These are phyloP conservation scores for Diplazon laetatorius DNA, from an alignment of 2,888 invertebrate genomes.

Conservation along the genomic window DNA sequence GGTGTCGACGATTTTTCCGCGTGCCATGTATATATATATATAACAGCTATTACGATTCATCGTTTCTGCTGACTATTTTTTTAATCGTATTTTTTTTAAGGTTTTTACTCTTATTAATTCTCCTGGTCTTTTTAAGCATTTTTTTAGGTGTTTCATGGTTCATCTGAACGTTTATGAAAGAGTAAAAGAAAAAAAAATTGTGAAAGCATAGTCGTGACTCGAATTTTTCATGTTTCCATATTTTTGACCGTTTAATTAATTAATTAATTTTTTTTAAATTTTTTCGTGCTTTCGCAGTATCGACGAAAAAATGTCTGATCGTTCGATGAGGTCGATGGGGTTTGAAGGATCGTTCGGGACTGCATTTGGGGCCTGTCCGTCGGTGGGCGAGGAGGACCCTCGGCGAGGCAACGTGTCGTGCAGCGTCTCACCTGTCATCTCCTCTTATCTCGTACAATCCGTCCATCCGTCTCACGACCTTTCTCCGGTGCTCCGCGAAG, in stretches of 20 bases:
- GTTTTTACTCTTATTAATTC: too few species aligned
- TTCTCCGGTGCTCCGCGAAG: constrained; percentile 30
- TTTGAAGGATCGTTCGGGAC: constrained; percentile 31
- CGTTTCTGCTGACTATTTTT: constrained; percentile 4
- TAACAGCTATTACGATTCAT: constrained; percentile 14
- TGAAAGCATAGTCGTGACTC: too few species aligned
- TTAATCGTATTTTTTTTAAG: not conserved
- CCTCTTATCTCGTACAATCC: constrained; percentile 76
- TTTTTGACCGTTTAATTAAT: too few species aligned
- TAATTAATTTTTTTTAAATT: too few species aligned
- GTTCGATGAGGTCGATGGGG: constrained; percentile 66
- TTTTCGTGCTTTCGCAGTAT: too few species aligned
- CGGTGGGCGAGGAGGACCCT: constrained; percentile 62
- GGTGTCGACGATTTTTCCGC: constrained; percentile 28
- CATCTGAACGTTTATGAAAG: too few species aligned
- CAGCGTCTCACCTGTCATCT: constrained; percentile 77
- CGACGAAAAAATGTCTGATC: constrained; percentile 32
- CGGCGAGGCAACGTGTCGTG: constrained; percentile 61
- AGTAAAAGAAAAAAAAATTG: too few species aligned
- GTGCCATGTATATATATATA: not conserved
- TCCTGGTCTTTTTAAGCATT: too few species aligned
- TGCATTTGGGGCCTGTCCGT: constrained; percentile 70
- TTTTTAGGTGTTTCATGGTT: too few species aligned
- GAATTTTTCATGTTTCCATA: too few species aligned
- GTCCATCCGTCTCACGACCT: constrained; percentile 73